A percentile compares a stretch with the other conserved stretches of the same genome.
Conservation (phyloP, 2,113 vertebrate species). For the Oryctolagus cuniculus region DNA sequence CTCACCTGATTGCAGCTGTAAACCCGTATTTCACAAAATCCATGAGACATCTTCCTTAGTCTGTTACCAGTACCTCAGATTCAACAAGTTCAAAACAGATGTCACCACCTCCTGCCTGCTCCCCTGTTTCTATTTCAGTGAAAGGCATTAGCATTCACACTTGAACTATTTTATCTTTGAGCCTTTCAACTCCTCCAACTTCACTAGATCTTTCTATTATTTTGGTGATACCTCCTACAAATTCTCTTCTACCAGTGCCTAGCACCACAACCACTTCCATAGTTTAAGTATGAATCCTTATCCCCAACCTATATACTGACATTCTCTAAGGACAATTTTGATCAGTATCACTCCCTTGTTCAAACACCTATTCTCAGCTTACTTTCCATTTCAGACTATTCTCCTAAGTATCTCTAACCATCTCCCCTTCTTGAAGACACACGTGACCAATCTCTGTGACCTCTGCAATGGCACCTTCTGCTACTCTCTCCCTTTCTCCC, state of each 20-base stretch:
- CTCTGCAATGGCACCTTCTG: not conserved
- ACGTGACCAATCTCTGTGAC: not conserved
- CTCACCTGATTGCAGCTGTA: conserved; percentile 53
- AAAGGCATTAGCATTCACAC: not conserved
- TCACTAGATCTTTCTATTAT: conserved; percentile 1
- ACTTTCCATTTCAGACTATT: conserved; percentile 23
- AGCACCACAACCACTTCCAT: not conserved
- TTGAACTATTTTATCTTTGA: not conserved
- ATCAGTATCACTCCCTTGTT: conserved; percentile 14
- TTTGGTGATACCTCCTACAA: not conserved
- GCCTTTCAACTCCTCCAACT: not conserved
- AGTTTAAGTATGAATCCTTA: not conserved
- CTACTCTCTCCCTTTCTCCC: not conserved
- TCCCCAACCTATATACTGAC: not conserved
- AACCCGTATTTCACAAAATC: conserved; percentile 17
- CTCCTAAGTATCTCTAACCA: not conserved
- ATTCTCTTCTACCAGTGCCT: not conserved
- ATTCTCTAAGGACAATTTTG: conserved; percentile 15
- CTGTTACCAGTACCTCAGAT: not conserved
- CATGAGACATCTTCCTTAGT: not conserved
- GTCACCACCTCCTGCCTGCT: not conserved
- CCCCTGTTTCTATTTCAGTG: not conserved
- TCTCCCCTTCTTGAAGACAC: not conserved
- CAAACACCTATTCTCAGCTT: conserved; percentile 50
- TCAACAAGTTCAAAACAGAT: conserved; percentile 2